Evolutionary conservation across 2,113 vertebrate species (phyloP).

Genomic region (Acanthochromis polyacanthus): DNA sequence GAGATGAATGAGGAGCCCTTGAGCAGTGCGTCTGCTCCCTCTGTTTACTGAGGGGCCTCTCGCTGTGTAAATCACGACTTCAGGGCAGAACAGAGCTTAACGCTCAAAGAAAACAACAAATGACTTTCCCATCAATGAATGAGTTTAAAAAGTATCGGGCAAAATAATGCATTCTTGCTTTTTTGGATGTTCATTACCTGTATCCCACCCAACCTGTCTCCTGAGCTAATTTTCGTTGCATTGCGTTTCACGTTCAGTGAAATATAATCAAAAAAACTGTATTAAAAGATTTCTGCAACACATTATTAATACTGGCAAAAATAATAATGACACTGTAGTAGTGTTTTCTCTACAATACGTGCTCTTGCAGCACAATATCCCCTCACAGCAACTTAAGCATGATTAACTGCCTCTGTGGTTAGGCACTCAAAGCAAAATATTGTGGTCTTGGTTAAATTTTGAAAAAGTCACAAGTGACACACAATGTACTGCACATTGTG

Average conservation of each 20-base stretch:
- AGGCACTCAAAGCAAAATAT: no score
- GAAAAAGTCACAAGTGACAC: no score
- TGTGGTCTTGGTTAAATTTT: no score
- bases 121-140: slow-evolving; percentile 17
- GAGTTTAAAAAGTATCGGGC: slow-evolving; percentile 9
- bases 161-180: slow-evolving; percentile 10
- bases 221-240: no score
- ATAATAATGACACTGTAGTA: no score
- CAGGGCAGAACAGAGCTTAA: slow-evolving; percentile 26
- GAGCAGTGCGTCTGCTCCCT: slow-evolving; percentile 66
- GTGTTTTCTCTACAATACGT: no score
- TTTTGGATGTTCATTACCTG: not conserved
- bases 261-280: not conserved
- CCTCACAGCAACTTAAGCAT: no score
- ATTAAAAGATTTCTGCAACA: not conserved
- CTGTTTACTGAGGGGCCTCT: slow-evolving; percentile 68
- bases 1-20: slow-evolving; percentile 71
- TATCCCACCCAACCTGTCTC: not conserved
- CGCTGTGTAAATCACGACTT: slow-evolving; percentile 60
- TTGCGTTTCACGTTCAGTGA: no score
- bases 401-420: no score
- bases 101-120: slow-evolving; percentile 11
- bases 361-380: no score
- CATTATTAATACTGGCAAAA: no score
- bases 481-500: no score